Conservation (phyloP, 2,113 vertebrate species). For the Podocnemis expansa region DNA sequence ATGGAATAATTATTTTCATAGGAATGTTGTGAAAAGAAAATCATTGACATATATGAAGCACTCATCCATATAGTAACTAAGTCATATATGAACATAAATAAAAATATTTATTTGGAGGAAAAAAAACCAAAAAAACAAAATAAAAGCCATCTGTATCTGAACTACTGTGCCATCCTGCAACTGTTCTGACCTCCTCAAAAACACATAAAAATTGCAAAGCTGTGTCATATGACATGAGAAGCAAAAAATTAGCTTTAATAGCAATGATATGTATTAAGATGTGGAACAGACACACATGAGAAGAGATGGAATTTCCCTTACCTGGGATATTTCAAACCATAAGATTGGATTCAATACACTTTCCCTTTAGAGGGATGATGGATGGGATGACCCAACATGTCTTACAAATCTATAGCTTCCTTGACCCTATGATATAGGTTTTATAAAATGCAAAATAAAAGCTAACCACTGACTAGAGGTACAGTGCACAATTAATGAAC, state of each 20-base stretch:
- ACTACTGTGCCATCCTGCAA: background rate
- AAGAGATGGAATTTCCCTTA: background rate
- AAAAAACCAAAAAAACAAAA: background rate
- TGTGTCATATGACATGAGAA: background rate
- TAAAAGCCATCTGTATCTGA: rapidly evolving
- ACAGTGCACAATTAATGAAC: background rate
- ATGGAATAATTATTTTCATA: background rate
- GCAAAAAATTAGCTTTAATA: background rate
- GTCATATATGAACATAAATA: background rate
- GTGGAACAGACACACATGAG: background rate
- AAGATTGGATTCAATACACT: background rate
- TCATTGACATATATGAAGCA: background rate
- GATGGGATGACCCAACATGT: background rate
- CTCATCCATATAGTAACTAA: background rate
- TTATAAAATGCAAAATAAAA: background rate
- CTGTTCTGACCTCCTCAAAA: background rate
- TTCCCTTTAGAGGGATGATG: background rate
- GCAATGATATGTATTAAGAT: rapidly evolving
- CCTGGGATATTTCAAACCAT: background rate
- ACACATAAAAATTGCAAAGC: background rate
- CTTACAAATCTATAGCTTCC: background rate
- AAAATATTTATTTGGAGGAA: background rate
- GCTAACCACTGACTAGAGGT: background rate
- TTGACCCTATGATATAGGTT: background rate
- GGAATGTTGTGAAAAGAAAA: background rate